Base-by-base conservation (phyloP, 2,113 vertebrate species). In the Pelmatolapia mariae region DNA sequence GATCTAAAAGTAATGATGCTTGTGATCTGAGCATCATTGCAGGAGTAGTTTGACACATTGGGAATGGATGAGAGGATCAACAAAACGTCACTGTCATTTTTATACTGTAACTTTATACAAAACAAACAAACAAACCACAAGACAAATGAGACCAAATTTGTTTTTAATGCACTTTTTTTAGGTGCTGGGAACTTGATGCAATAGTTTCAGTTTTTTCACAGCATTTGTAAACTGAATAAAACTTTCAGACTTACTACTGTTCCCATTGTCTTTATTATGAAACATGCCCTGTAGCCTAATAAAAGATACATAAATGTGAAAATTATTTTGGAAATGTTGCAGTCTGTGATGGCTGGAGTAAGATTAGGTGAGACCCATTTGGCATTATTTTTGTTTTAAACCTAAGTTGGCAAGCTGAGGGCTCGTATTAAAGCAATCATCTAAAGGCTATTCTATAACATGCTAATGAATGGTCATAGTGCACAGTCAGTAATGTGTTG, bases 81-180 rank as follows among this genome's bases (percentile, higher is more conserved):
- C 16, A 50, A 13, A 50, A 31, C 26, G 29, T 50, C 61, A 24
- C 59, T 66, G 31, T 54, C 47, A 80, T 38, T 26, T 81, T 81
- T 57, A 38, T 40, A 0, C 8, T 61, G 57, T 0, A 3, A 31
- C 0, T 50, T 47, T 50, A 29, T 76, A 19, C 4, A 19, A 47
- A 45, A 50, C n/a, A 76, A 43, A 2, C 1, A 18, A 63, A 36
- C 33, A 36, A 36, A 36, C 33, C 10, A 2, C 61, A 71, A 71
- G 63, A 3, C 36, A 40, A 71, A 45, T 24, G 13, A 76, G 4
- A 11, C 24, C 24, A 29, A 5, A 56, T 80, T 13, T 36, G 0
- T 61, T 59, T 43, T 22, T 31, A n/a, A 13, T 0, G 40, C 13
- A 11, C 8, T 24, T 80, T 53, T 63, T 68, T 31, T 16, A 8